Conservation (phyloP, 1,140 invertebrate species). For the Harlomillsia oculata region DNA sequence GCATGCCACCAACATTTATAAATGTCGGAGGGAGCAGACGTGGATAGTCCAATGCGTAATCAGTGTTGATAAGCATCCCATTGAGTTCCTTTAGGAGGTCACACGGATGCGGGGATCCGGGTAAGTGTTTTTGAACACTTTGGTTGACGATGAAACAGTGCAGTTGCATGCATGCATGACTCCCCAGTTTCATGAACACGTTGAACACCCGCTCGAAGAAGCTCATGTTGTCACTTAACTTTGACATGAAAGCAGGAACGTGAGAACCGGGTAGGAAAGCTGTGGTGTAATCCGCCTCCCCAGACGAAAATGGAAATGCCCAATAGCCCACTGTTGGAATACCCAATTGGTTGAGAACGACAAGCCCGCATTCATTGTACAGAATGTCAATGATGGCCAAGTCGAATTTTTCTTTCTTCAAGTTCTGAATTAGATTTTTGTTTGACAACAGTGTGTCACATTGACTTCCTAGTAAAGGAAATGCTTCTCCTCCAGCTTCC, state of each 20-base stretch:
- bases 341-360: conserved; percentile 33
- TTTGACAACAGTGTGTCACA: conserved; percentile 33
- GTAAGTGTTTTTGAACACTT: conserved; percentile 35
- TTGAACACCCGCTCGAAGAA: conserved; percentile 36
- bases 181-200: conserved; percentile 31
- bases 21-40: conserved; percentile 38
- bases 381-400: conserved; percentile 37
- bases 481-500: conserved; percentile 28
- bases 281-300: conserved; percentile 37
- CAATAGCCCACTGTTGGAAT: conserved; percentile 36
- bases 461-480: conserved; percentile 30
- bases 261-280: conserved; percentile 36
- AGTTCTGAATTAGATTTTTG: conserved; percentile 14
- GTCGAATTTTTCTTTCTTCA: conserved; percentile 31
- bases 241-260: conserved; percentile 36
- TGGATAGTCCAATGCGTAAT: conserved; percentile 38
- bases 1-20: conserved; percentile 39
- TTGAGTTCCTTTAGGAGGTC: conserved; percentile 37
- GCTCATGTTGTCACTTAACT: conserved; percentile 36
- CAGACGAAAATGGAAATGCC: conserved; percentile 34
- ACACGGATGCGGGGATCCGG: conserved; percentile 35
- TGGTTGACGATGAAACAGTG: conserved; percentile 35
- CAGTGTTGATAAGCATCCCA: conserved; percentile 39
- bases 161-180: conserved; percentile 36
- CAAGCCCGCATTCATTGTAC: conserved; percentile 37